phyloP scores from a whole-genome alignment of 2,797 vertebrate genomes.

The Tamandua tetradactyla region DNA sequence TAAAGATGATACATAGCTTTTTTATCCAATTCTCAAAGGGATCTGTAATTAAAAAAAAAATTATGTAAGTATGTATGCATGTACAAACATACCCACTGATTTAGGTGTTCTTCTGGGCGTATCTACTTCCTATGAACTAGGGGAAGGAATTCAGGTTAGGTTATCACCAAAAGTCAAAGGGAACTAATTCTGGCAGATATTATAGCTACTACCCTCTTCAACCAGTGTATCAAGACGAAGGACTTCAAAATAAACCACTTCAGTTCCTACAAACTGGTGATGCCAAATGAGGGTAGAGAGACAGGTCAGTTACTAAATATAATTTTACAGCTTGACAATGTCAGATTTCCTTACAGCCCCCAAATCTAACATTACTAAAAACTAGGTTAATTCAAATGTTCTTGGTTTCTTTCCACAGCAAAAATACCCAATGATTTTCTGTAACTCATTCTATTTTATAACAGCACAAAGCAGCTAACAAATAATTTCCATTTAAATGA shows the following conservation, averaged over 20 bases:
- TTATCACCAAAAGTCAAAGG: neutral
- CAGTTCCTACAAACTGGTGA: neutral
- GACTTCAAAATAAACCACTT: neutral
- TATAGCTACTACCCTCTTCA: neutral
- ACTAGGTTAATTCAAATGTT: neutral
- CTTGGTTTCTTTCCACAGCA: neutral
- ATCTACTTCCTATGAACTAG: neutral
- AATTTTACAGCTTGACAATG: neutral
- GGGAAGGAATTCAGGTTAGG: neutral
- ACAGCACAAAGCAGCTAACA: neutral
- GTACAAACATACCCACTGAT: neutral
- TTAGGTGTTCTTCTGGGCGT: neutral
- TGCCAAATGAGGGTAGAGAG: neutral
- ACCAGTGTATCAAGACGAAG: neutral
- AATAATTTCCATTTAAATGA: slow-evolving; percentile 25
- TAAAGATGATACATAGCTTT: neutral
- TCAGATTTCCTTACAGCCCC: neutral
- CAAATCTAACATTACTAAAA: neutral
- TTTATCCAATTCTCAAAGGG: neutral
- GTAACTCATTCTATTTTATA: slow-evolving; percentile 28
- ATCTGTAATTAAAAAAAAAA: neutral
- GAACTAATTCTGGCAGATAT: neutral
- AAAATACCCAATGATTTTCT: neutral
- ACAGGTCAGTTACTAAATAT: neutral
- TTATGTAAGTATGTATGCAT: neutral